A percentile compares a stretch with the other conserved stretches of the same genome.
Evolutionary conservation across 2,888 invertebrate genomes (phyloP).

Genomic region (Eupithecia vulgata): DNA sequence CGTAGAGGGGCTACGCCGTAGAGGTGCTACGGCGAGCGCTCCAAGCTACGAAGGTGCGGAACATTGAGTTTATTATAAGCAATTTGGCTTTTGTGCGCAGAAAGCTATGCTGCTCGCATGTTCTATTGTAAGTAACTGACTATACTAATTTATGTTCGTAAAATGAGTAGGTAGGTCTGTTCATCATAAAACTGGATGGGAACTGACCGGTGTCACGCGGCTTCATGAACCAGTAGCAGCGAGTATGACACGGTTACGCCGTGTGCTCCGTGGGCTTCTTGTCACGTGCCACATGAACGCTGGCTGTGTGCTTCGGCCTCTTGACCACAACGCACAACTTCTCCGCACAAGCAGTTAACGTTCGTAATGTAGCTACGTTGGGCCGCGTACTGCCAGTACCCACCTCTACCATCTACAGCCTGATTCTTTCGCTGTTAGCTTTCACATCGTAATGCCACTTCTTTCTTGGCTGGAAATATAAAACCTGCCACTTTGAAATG

Average conservation of each 20-base stretch:
- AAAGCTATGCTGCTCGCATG: neutral
- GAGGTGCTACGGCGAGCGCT: constrained; percentile 11
- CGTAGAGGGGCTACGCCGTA: constrained; percentile 28
- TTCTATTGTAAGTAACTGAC: neutral
- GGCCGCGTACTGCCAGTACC: too few relatives aligned
- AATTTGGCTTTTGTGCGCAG: neutral
- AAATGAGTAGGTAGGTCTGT: neutral
- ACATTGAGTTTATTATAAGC: neutral
- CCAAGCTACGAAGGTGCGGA: neutral
- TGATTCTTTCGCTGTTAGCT: neutral
- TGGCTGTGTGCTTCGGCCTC: too few relatives aligned
- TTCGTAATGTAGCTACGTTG: too few relatives aligned
- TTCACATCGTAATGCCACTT: neutral
- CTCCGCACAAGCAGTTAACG: too few relatives aligned
- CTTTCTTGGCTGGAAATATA: neutral
- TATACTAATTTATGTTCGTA: neutral
- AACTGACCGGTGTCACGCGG: too few relatives aligned
- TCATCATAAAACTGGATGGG: too few relatives aligned
- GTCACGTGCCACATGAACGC: too few relatives aligned
- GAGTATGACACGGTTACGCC: too few relatives aligned
- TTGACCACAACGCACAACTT: too few relatives aligned
- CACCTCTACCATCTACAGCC: neutral
- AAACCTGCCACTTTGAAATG: neutral
- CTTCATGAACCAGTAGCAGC: too few relatives aligned
- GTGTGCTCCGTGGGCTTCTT: too few relatives aligned